phyloP scores from a whole-genome alignment of 1,140 invertebrate species.

The Nasonia giraulti region DNA sequence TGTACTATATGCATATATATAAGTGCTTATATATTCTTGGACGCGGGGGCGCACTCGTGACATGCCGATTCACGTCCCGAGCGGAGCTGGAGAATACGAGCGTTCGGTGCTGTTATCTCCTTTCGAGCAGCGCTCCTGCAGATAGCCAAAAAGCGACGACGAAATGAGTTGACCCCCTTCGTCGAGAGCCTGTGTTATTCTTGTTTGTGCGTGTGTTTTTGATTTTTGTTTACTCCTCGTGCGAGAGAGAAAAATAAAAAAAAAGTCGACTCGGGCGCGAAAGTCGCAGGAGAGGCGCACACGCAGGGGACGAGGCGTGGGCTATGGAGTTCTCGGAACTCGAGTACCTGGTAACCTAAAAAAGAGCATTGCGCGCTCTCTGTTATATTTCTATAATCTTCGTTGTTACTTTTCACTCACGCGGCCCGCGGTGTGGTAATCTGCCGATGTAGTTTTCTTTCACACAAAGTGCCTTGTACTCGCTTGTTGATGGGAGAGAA shows the following conservation, averaged over 20 bases:
- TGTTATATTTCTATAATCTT: not conserved
- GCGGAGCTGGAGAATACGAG: no score
- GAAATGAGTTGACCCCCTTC: not conserved
- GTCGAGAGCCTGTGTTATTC: not conserved
- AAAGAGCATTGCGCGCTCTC: not conserved
- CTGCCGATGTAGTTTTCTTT: not conserved
- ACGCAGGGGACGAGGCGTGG: not conserved
- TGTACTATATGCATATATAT: not conserved
- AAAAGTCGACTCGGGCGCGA: not conserved
- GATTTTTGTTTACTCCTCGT: not conserved
- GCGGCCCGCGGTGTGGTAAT: not conserved
- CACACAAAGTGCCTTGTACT: not conserved
- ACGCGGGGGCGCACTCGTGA: no score
- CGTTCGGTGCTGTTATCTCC: no score
- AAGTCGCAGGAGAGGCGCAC: not conserved
- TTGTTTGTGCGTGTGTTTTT: not conserved
- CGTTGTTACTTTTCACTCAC: not conserved
- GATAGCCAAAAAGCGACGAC: no score
- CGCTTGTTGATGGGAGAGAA: not conserved
- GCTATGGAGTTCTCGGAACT: slow-evolving; percentile 13
- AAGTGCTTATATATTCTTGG: no score
- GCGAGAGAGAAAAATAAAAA: not conserved
- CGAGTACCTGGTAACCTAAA: slow-evolving; percentile 30
- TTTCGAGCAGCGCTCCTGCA: no score
- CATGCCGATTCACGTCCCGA: no score